Conservation (phyloP, 2,888 invertebrate species). For the Brenthis hecate region DNA sequence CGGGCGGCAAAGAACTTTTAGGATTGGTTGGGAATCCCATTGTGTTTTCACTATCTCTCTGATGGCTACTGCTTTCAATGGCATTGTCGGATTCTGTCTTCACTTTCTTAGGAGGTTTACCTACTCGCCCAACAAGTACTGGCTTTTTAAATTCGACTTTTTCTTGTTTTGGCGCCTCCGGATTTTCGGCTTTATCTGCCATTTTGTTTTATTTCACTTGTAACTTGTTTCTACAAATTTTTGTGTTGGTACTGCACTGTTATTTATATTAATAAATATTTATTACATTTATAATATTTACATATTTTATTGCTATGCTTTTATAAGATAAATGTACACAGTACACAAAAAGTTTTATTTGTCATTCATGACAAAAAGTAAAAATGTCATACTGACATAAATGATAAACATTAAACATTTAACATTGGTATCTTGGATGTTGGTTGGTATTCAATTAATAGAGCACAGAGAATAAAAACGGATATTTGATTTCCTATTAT, state of each 20-base stretch:
- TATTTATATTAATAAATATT: background rate
- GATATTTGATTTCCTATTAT: background rate
- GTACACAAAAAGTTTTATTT: too few relatives aligned
- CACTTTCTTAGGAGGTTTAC: conserved; percentile 76
- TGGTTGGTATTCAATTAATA: too few relatives aligned
- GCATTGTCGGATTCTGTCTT: conserved; percentile 49
- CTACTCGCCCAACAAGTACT: conserved; percentile 76
- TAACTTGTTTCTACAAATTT: background rate
- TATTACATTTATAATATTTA: background rate
- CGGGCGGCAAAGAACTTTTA: conserved; percentile 55
- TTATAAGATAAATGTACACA: background rate
- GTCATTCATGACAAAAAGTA: too few relatives aligned
- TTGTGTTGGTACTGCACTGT: background rate
- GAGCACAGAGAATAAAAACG: too few relatives aligned
- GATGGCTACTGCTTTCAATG: conserved; percentile 44
- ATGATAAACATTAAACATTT: too few relatives aligned
- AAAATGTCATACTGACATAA: conserved; percentile 2
- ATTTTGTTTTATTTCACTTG: conserved; percentile 7
- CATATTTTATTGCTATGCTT: background rate
- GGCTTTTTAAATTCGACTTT: conserved; percentile 79
- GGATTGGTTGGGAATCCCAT: conserved; percentile 42
- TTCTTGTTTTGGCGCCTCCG: conserved; percentile 43
- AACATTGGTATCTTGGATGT: too few relatives aligned
- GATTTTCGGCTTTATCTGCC: conserved; percentile 38
- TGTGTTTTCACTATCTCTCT: conserved; percentile 38